Evolutionary conservation across 2,888 invertebrate species (phyloP), one percentile per base, ranked within the genome.

Genomic region (Drosophila birchii): DNA sequence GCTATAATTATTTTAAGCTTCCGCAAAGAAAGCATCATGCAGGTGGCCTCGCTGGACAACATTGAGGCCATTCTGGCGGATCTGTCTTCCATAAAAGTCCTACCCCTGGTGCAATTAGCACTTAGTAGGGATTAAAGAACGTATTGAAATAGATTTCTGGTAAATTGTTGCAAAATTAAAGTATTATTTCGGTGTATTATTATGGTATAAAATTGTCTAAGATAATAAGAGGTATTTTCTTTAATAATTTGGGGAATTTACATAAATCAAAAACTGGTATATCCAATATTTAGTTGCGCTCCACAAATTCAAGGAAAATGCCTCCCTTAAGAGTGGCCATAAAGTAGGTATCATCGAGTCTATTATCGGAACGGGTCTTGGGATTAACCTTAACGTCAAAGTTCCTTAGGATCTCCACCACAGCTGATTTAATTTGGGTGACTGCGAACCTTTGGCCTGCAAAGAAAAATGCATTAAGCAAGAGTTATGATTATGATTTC

Each of bases 21-120:
- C 89, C 94, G 98, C 34, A 96, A 96, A 90, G 96, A 97, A 85
- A 97, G 97, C 92, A 94, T 98, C 47, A 94, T 97, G 93, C 94
- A 95, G 85, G 95, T 95, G 1, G 94, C 94, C 77, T 96, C 95
- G 0, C 92, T 96, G 63, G 96, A 96, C 82, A 96, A 95, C 84
- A 95, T 97, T 11, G 97, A 98, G 94, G 96, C 97, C 5, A 96
- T 98, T 44, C 91, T 98, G 44, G 96, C 97, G 0, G 98, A 98
- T 92, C 93, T 98, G 54, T 97, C 97, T 0, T 97, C 97, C 0
- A 94, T 98, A 68, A 95, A 96, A 79, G 96, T 98, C 0, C 94
- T 98, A 92, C 97, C 98, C 1, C 93, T 98, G 44, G 93, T 98
- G 70, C 97, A 97, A 91, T 93, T 97, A 86, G 95, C 96, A 32